These are phyloP conservation scores for Listronotus bonariensis DNA, from an alignment of 1,140 invertebrate species.

Conservation along the genomic window DNA sequence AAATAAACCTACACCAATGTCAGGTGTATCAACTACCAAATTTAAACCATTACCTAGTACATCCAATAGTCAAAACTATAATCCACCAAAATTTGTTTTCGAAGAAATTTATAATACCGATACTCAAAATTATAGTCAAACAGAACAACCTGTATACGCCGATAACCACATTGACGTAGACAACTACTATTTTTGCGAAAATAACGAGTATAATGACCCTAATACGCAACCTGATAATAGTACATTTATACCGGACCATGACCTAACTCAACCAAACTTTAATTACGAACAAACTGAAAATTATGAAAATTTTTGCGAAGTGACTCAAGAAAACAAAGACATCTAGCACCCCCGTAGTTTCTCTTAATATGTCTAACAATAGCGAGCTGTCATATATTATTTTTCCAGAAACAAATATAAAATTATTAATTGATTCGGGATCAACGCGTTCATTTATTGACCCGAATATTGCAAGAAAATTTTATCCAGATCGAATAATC, in stretches of 20 bases:
- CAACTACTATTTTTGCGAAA: not conserved
- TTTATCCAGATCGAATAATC: not conserved
- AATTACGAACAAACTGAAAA: conserved; percentile 1
- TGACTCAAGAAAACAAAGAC: not conserved
- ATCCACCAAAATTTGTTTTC: conserved; percentile 9
- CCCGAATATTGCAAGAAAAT: not conserved
- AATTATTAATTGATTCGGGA: conserved; percentile 20
- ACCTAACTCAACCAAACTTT: no score
- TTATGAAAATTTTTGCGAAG: not conserved
- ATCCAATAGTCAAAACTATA: not conserved
- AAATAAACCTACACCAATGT: not conserved
- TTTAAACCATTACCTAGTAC: not conserved
- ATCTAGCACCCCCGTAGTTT: conserved; percentile 3
- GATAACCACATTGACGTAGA: not conserved
- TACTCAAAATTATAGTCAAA: no score
- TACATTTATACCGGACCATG: no score
- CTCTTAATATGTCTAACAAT: conserved; percentile 7
- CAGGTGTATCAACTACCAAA: not conserved
- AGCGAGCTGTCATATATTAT: conserved; percentile 22
- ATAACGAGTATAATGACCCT: not conserved
- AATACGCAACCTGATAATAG: no score
- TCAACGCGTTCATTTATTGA: conserved; percentile 26
- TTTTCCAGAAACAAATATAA: conserved; percentile 21
- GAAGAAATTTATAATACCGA: conserved; percentile 15
- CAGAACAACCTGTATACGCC: not conserved